Evolutionary conservation across 2,888 invertebrate species (phyloP).

Genomic region (Drosophila mimica): DNA sequence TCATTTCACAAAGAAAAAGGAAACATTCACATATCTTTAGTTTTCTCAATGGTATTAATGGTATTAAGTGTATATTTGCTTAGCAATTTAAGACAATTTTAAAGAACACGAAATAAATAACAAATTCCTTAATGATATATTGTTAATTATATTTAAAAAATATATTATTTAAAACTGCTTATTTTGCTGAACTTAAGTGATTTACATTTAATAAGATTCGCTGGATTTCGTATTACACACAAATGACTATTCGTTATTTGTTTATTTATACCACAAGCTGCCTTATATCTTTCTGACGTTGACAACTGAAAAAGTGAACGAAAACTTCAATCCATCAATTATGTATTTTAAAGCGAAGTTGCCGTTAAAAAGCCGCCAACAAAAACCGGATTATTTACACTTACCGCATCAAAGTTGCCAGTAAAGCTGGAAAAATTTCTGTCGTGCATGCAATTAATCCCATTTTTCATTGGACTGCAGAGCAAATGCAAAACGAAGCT

Average conservation of each 20-base stretch:
- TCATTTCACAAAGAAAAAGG: not conserved
- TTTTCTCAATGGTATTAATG: too few species aligned
- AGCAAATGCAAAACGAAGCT: constrained; percentile 49
- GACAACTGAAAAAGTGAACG: not conserved
- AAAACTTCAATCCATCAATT: constrained; percentile 16
- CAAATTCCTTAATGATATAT: not conserved
- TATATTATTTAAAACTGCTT: not conserved
- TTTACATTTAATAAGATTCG: not conserved
- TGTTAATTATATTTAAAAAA: not conserved
- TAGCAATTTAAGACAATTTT: not conserved
- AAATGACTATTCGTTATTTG: not conserved
- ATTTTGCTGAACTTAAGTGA: not conserved
- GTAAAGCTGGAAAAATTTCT: constrained; percentile 4
- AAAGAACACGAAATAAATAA: not conserved
- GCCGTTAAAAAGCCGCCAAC: constrained; percentile 3
- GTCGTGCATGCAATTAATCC: constrained; percentile 54
- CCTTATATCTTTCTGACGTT: not conserved
- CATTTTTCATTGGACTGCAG: constrained; percentile 26
- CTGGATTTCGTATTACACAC: not conserved
- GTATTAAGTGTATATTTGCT: not conserved
- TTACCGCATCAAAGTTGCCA: constrained; percentile 16
- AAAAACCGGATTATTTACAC: constrained; percentile 18
- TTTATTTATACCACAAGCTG: not conserved
- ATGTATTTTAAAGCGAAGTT: not conserved
- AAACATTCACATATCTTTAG: not conserved